phyloP scores from a whole-genome alignment of 1,140 invertebrate genomes.

The Cydia splendana region DNA sequence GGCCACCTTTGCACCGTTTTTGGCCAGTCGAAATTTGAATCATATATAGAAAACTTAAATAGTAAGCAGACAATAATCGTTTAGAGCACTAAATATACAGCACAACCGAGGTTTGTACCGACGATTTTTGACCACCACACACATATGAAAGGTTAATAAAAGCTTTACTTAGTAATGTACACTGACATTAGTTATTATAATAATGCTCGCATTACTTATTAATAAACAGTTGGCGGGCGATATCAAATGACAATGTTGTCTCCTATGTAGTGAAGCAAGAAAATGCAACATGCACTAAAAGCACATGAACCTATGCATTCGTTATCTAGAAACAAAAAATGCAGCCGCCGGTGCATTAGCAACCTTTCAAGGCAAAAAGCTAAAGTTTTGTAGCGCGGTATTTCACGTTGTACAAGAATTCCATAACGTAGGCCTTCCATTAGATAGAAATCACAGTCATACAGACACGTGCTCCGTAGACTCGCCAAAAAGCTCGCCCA shows the following conservation, averaged over 20 bases:
- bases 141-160: no score
- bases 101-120: no score
- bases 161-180: no score
- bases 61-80: no score
- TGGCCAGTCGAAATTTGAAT: no score
- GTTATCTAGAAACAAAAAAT: slow-evolving; percentile 5
- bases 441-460: slow-evolving; percentile 33
- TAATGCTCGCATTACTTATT: neutral
- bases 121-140: no score
- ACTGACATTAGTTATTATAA: no score
- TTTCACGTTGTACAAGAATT: slow-evolving; percentile 24
- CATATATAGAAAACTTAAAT: no score
- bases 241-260: neutral
- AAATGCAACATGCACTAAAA: slow-evolving; percentile 18
- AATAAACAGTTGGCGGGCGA: neutral
- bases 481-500: slow-evolving; percentile 54
- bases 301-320: neutral
- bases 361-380: slow-evolving; percentile 32
- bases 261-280: neutral
- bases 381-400: slow-evolving; percentile 30
- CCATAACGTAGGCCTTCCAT: slow-evolving; percentile 31
- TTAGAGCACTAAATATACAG: no score
- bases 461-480: slow-evolving; percentile 51
- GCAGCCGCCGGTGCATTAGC: slow-evolving; percentile 17
- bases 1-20: no score